phyloP scores from a whole-genome alignment of 2,797 vertebrate species.

The Neostethus bicornis region DNA sequence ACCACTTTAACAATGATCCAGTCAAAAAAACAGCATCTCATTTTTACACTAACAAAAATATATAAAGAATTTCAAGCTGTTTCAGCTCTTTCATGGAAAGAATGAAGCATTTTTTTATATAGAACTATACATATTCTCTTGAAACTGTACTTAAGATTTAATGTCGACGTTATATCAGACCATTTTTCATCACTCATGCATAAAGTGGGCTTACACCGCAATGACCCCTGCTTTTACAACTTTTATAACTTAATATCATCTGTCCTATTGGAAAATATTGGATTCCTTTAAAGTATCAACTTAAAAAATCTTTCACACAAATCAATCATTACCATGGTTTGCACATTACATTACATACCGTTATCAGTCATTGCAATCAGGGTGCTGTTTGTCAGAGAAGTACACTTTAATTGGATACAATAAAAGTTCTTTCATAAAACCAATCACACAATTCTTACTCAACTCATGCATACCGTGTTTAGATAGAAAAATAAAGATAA shows the following conservation, averaged over 20 bases:
- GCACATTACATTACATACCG: neutral
- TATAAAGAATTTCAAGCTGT: constrained; percentile 32
- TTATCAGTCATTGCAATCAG: neutral
- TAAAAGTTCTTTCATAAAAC: constrained; percentile 10
- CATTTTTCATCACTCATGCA: neutral
- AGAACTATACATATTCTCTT: constrained; percentile 20
- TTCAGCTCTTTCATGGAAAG: constrained; percentile 93
- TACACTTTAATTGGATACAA: constrained; percentile 8
- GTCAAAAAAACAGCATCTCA: constrained; percentile 33
- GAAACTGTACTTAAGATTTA: constrained; percentile 5
- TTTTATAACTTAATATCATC: constrained; percentile 6
- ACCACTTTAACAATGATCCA: constrained; percentile 48
- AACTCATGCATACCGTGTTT: constrained; percentile 14
- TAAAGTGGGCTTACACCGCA: constrained; percentile 1
- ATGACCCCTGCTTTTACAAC: constrained; percentile 10
- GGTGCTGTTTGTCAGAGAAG: no score
- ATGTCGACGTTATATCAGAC: constrained; percentile 7
- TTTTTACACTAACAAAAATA: constrained; percentile 56
- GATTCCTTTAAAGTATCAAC: constrained; percentile 6
- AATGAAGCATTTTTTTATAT: constrained; percentile 73
- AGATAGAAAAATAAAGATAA: constrained; percentile 50
- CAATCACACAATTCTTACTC: neutral
- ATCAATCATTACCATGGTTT: constrained; percentile 9
- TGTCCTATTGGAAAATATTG: constrained; percentile 6
- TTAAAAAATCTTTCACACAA: constrained; percentile 17